Evolutionary conservation across 2,888 invertebrate genomes (phyloP).

Genomic region (Drosophila fulvimacula): DNA sequence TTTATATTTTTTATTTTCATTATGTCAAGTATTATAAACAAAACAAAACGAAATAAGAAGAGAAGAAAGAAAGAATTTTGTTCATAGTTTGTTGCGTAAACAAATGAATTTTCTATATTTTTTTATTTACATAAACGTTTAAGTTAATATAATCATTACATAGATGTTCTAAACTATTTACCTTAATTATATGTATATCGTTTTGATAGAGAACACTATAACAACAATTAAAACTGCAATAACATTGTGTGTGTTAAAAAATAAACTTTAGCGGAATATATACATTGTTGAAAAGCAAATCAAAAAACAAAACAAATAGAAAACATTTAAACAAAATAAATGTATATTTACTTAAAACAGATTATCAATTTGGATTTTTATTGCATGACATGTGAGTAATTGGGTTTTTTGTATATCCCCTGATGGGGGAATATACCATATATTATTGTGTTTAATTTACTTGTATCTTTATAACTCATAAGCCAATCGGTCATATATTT

Average conservation of each 20-base stretch:
- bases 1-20: constrained; percentile 51
- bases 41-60: background rate
- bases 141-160: constrained; percentile 51
- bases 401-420: background rate
- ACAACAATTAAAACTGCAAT: constrained; percentile 46
- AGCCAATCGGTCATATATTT: background rate
- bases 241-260: constrained; percentile 50
- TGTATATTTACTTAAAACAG: constrained; percentile 71
- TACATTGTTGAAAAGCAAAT: constrained; percentile 72
- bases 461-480: background rate
- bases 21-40: constrained; percentile 59
- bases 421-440: background rate
- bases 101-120: constrained; percentile 63
- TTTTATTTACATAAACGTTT: constrained; percentile 42
- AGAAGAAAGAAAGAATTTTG: constrained; percentile 17
- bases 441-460: background rate
- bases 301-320: background rate
- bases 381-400: background rate
- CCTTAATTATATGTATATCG: constrained; percentile 51
- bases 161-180: constrained; percentile 68
- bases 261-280: constrained; percentile 70
- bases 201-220: constrained; percentile 46
- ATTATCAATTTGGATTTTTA: background rate
- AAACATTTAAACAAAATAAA: constrained; percentile 72
- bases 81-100: constrained; percentile 49